phyloP scores from a whole-genome alignment of 2,113 vertebrate genomes.

The Oncorhynchus gorbuscha region DNA sequence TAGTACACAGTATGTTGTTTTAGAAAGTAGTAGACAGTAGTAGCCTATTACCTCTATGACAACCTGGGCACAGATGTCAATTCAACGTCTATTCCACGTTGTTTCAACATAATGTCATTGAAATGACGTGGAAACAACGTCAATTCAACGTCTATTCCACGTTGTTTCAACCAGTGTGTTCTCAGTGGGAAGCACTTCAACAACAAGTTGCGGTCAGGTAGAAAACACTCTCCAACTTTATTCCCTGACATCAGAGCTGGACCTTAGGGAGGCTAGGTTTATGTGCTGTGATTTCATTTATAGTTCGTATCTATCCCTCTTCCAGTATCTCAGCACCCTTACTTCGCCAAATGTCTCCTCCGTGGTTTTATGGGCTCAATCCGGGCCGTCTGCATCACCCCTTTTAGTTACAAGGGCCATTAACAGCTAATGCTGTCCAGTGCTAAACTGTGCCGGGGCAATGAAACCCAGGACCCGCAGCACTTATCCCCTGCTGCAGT shows the following conservation, averaged over 20 bases:
- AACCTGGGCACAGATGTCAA: too few species aligned
- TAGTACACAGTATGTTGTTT: too few species aligned
- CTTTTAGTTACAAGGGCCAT: conserved; percentile 62
- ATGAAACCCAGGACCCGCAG: conserved; percentile 53
- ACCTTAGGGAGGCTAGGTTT: not conserved
- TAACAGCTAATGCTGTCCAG: conserved; percentile 66
- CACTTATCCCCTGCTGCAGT: conserved; percentile 50
- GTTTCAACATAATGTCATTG: too few species aligned
- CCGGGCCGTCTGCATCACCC: conserved; percentile 54
- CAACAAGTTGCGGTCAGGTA: too few species aligned
- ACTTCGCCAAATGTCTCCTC: conserved; percentile 48
- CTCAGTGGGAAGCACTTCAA: too few species aligned
- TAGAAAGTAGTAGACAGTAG: too few species aligned
- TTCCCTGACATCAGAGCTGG: not conserved
- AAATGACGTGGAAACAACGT: too few species aligned
- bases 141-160: too few species aligned
- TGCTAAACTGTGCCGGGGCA: conserved; percentile 54
- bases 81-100: too few species aligned
- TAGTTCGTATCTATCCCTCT: not conserved
- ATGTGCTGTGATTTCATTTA: conserved; percentile 7
- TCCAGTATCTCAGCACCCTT: conserved; percentile 38
- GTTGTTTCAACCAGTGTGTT: too few species aligned
- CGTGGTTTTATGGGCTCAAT: conserved; percentile 42
- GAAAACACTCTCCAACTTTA: not conserved
- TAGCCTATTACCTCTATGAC: too few species aligned